Base-by-base conservation (phyloP, 2,888 invertebrate species). In the Athetis lepigone region DNA sequence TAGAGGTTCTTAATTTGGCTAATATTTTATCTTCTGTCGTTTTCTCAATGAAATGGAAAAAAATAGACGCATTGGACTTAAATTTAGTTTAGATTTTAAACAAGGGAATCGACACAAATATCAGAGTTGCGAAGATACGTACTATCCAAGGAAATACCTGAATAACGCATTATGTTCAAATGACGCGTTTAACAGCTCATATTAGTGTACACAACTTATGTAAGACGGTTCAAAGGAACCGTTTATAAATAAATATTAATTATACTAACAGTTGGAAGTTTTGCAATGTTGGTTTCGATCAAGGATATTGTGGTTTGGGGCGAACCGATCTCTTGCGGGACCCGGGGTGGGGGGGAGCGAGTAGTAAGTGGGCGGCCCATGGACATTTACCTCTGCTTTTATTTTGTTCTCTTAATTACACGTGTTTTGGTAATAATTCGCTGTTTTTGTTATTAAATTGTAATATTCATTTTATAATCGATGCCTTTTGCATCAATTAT, bases 141-240 rank as follows among this genome's bases (percentile, higher is more conserved):
- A 23, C 16, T 59, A 51, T 52, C 55, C 23, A 23, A 43, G 36
- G 37, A 63, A 60, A 86, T 85, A 84, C n/a, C n/a, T n/a, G n/a
- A 82, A 77, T 73, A 71, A 52, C 77, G 75, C 63, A 55, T 65
- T 67, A 67, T 67, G 66, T 40, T 77, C 84, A 82, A 84, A 85
- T 7, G 51, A 69, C 79, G 79, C 81, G 80, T 61, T 77, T 76
- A 72, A 75, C 74, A 67, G 59, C 60, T 77, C 64, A 78, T 75
- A 78, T 77, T 75, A 71, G 79, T 75, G 73, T 56, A 73, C 70
- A 69, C 56, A 36, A 29, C 56, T 70, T 70, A 51, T 45, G 47
- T 45, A 40, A 75, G 46, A 16, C 33, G 47, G 66, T 70, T 77
- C 73, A 79, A 78, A 82, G 69, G 65, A 63, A 69, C 50, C 58